A percentile compares a stretch with the other conserved stretches of the same genome.
phyloP scores from a whole-genome alignment of 1,140 invertebrate species.

The Drosophila takahashii region DNA sequence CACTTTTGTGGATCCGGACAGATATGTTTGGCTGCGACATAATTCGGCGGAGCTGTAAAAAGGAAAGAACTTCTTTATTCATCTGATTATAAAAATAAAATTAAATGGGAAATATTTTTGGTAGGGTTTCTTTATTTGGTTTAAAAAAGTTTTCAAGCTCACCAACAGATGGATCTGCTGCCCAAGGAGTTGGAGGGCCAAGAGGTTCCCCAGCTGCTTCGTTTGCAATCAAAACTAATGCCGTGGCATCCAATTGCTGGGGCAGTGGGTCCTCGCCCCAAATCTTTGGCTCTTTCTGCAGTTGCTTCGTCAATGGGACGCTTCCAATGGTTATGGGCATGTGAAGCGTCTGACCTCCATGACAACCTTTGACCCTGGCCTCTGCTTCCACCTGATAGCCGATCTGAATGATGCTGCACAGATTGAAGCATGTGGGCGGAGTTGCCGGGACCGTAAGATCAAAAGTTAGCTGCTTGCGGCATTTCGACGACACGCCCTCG shows the following conservation, averaged over 20 bases:
- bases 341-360: constrained; percentile 85
- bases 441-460: constrained; percentile 88
- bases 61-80: not conserved
- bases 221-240: constrained; percentile 44
- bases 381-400: constrained; percentile 88
- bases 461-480: constrained; percentile 58
- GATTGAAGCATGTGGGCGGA: constrained; percentile 89
- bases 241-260: constrained; percentile 59
- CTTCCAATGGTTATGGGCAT: constrained; percentile 86
- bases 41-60: constrained; percentile 55
- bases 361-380: constrained; percentile 80
- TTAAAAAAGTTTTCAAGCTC: not conserved
- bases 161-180: constrained; percentile 55
- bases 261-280: constrained; percentile 32
- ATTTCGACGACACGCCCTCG: constrained; percentile 85
- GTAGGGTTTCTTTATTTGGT: no score
- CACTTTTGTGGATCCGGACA: not conserved
- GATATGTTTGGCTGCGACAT: constrained; percentile 61
- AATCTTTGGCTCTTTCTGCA: constrained; percentile 36
- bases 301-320: constrained; percentile 82
- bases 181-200: constrained; percentile 41
- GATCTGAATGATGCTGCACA: constrained; percentile 89
- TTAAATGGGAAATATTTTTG: no score
- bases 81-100: no score
- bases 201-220: not conserved